phyloP scores from a whole-genome alignment of 2,113 vertebrate genomes.

The Cygnus atratus region DNA sequence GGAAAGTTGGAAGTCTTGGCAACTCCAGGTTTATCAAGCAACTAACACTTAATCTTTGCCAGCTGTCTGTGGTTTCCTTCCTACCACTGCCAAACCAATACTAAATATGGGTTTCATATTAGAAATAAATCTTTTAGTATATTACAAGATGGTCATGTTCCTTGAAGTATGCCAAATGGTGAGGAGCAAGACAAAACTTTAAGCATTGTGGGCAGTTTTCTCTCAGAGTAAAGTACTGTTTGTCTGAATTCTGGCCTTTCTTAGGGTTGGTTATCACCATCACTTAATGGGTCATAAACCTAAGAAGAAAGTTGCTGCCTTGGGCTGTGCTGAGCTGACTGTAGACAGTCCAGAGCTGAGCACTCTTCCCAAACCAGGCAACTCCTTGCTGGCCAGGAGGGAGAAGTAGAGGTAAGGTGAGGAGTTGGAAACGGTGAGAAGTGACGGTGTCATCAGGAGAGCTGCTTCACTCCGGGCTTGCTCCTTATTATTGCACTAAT shows the following conservation, averaged over 20 bases:
- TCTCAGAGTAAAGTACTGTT: neutral
- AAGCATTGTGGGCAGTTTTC: neutral
- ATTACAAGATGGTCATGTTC: neutral
- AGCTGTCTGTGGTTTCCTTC: conserved; percentile 46
- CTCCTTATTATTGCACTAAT: neutral
- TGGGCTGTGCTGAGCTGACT: neutral
- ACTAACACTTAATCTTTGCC: conserved; percentile 21
- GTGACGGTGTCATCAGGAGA: neutral
- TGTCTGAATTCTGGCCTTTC: neutral
- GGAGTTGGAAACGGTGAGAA: neutral
- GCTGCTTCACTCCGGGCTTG: neutral
- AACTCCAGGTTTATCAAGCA: conserved; percentile 47
- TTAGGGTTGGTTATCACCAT: neutral
- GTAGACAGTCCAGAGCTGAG: neutral
- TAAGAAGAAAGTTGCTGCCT: neutral
- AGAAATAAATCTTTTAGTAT: conserved; percentile 32
- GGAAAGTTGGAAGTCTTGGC: neutral
- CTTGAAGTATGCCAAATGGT: neutral
- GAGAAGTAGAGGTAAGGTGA: neutral
- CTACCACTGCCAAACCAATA: neutral
- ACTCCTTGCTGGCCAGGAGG: neutral
- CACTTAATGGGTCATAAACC: neutral
- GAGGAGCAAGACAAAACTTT: neutral
- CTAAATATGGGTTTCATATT: conserved; percentile 27
- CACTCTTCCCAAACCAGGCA: neutral